Percentiles rank a stretch among this genome's conserved stretches.
These are phyloP conservation scores for Drosophila gaucha DNA, from an alignment of 2,888 invertebrate species.

Conservation along the genomic window DNA sequence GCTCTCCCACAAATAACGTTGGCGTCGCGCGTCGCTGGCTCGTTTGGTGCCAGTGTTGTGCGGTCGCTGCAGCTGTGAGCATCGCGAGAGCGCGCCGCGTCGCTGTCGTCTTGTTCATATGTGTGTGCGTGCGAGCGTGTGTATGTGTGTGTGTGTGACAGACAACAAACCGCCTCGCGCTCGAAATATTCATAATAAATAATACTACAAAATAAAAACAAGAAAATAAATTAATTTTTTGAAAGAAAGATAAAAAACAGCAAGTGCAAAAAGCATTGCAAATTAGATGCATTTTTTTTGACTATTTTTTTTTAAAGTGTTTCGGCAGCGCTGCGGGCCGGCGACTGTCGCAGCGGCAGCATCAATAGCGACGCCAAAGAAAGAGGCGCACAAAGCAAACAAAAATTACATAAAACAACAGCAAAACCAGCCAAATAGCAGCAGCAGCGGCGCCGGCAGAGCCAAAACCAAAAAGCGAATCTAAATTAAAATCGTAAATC, in stretches of 20 bases:
- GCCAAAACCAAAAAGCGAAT: conserved; percentile 32
- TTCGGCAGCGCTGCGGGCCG: conserved; percentile 53
- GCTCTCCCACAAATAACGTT: conserved; percentile 46
- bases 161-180: conserved; percentile 57
- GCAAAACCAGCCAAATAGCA: conserved; percentile 13
- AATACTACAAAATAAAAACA: conserved; percentile 22
- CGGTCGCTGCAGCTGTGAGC: conserved; percentile 76
- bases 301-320: conserved; percentile 50
- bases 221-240: neutral
- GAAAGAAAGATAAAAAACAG: conserved; percentile 14
- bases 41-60: conserved; percentile 61
- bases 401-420: conserved; percentile 54
- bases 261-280: conserved; percentile 8
- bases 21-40: conserved; percentile 58
- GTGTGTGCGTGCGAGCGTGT: conserved; percentile 20
- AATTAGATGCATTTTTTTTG: conserved; percentile 40
- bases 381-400: conserved; percentile 45
- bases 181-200: conserved; percentile 19
- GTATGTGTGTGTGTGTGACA: conserved; percentile 25
- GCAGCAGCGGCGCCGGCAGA: neutral
- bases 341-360: conserved; percentile 41
- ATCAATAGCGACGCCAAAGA: conserved; percentile 14
- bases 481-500: conserved; percentile 60
- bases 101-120: conserved; percentile 35
- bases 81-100: conserved; percentile 63